These are phyloP conservation scores for Uropsilus gracilis DNA, from an alignment of 2,113 vertebrate genomes.

Conservation along the genomic window DNA sequence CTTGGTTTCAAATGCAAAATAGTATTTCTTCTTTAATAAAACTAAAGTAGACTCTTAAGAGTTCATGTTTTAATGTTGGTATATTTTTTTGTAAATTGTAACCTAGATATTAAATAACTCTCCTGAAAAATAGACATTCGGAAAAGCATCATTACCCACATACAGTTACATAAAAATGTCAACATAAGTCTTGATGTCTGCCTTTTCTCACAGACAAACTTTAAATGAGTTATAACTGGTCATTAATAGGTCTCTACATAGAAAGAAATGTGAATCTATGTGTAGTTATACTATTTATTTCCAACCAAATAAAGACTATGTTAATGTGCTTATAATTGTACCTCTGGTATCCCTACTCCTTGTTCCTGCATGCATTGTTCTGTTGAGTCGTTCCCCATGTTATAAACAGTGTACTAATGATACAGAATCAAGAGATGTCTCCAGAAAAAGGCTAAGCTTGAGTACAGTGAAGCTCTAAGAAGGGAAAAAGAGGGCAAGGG, in stretches of 20 bases:
- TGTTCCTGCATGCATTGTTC: neutral
- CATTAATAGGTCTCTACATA: neutral
- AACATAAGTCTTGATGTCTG: neutral
- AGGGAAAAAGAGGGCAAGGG: too few relatives aligned
- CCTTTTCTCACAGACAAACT: neutral
- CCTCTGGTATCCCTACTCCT: neutral
- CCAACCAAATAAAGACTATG: neutral
- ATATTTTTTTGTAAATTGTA: neutral
- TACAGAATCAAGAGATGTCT: neutral
- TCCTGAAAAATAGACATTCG: neutral
- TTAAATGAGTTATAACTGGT: slow-evolving; percentile 14
- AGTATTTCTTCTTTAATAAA: neutral
- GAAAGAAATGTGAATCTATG: neutral
- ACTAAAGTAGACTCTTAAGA: neutral
- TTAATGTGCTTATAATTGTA: neutral
- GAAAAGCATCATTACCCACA: neutral
- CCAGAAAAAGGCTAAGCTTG: neutral
- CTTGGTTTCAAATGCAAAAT: neutral
- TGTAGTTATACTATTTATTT: neutral
- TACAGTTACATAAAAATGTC: neutral
- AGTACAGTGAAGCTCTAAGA: neutral
- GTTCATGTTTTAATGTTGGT: neutral
- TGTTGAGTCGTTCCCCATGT: neutral
- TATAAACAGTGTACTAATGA: neutral
- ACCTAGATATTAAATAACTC: neutral